Evolutionary conservation across 2,797 vertebrate species (phyloP), one percentile per base, ranked within the genome.

Genomic region (Epinephelus malabaricus): DNA sequence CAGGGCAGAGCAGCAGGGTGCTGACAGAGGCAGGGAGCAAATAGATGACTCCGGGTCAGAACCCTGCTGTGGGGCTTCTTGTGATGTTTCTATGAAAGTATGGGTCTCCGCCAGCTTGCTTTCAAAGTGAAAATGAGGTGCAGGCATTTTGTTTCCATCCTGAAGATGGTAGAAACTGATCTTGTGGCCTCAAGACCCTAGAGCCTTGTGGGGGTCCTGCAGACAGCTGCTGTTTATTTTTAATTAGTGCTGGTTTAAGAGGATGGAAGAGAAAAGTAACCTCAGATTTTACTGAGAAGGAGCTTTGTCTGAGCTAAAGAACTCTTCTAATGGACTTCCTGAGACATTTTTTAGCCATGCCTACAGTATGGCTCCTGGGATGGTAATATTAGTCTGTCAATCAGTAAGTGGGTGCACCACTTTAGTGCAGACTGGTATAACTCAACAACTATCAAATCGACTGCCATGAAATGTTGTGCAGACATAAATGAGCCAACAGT

Each of bases 201-300:
- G 73, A 71, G 60, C 59, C 25, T n/a, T 40, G 56, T 80, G 77
- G 83, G 73, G 55, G 40, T 84, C 64, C 76, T 65, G 76, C 62
- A 65, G 50, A 60, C 81, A 91, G 88, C 87, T 85, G 81, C 68
- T 83, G 88, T 93, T 94, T 94, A 87, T 89, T 92, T 94, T 94
- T 91, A 94, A 93, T 93, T 90, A 92, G 74, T 45, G 64, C 62
- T 69, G 74, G 66, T 75, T 73, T 76, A 64, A 72, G n/a, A 59
- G 62, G 10, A 75, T 70, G 54, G 30, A 81, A 67, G 47, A 77
- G 68, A 79, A 73, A 66, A 51, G 46, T 65, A 21, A 64, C 65
- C 23, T 34, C 15, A 34, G 6, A 40, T 76, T 69, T 58, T 23
- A 21, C 38, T 61, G 51, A 70, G 51, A 51, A 67, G 51, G 27